phyloP scores from a whole-genome alignment of 2,797 vertebrate species.

The Percopsis omiscomaycus region DNA sequence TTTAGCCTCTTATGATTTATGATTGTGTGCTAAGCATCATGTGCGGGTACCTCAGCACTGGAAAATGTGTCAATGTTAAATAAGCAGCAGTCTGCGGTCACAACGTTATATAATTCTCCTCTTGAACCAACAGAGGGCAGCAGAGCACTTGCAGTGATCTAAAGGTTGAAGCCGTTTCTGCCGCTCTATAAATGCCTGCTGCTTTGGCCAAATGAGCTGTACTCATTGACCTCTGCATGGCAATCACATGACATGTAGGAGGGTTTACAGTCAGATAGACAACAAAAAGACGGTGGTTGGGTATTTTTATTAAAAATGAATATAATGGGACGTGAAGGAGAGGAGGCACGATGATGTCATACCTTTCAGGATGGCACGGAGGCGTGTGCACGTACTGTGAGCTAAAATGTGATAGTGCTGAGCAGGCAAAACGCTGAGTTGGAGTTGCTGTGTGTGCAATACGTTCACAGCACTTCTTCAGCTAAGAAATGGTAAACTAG shows the following conservation, averaged over 20 bases:
- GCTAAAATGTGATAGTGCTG: slow-evolving; percentile 56
- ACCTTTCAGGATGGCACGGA: slow-evolving; percentile 44
- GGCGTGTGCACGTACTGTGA: slow-evolving; percentile 38
- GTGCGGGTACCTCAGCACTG: not conserved
- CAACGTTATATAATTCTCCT: not conserved
- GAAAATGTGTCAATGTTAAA: not conserved
- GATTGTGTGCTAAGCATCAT: too few relatives aligned
- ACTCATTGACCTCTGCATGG: slow-evolving; percentile 63
- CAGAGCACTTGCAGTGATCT: slow-evolving; percentile 27
- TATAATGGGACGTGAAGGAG: not conserved
- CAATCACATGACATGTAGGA: slow-evolving; percentile 42
- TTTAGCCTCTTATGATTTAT: too few relatives aligned
- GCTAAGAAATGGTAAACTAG: slow-evolving; percentile 20
- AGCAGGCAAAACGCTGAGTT: slow-evolving; percentile 57
- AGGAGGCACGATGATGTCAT: slow-evolving; percentile 63
- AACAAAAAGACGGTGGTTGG: slow-evolving; percentile 17
- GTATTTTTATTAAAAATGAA: slow-evolving; percentile 24
- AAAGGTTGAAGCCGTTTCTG: slow-evolving; percentile 8
- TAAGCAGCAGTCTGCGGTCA: slow-evolving; percentile 16
- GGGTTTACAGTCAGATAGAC: slow-evolving; percentile 40
- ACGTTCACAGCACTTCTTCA: slow-evolving; percentile 22
- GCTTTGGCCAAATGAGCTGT: slow-evolving; percentile 45
- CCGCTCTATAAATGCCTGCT: slow-evolving; percentile 46
- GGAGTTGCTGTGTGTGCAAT: slow-evolving; percentile 63
- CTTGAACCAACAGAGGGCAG: slow-evolving; percentile 63